These are phyloP conservation scores for Perodicticus potto DNA, from an alignment of 2,797 vertebrate genomes.

Conservation along the genomic window DNA sequence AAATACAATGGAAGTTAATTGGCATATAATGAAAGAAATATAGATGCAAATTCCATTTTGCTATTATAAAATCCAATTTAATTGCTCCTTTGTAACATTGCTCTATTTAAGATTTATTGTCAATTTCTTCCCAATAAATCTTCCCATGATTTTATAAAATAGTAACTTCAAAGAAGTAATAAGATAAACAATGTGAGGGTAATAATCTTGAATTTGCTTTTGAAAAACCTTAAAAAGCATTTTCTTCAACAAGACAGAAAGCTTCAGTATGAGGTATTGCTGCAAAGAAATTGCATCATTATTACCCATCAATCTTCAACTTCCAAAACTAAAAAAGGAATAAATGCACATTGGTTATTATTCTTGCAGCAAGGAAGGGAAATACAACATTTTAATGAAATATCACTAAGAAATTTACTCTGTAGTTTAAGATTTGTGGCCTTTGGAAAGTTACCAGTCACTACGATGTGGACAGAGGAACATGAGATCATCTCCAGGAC, in stretches of 20 bases:
- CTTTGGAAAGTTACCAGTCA: not conserved
- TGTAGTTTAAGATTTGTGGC: not conserved
- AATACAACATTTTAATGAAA: not conserved
- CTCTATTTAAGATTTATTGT: not conserved
- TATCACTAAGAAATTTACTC: not conserved
- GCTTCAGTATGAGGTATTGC: not conserved
- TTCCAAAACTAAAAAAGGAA: not conserved
- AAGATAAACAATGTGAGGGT: not conserved
- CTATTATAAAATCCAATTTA: constrained; percentile 26
- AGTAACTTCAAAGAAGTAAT: not conserved
- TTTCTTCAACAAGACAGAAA: not conserved
- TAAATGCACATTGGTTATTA: not conserved
- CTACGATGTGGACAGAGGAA: not conserved
- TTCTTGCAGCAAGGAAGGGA: not conserved
- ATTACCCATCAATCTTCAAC: not conserved
- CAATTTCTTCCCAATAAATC: not conserved
- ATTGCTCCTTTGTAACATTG: not conserved
- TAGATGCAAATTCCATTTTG: not conserved
- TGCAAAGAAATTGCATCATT: not conserved
- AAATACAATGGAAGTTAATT: not conserved
- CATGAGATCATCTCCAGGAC: not conserved
- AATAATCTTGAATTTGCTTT: not conserved
- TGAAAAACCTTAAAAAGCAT: constrained; percentile 18
- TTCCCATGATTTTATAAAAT: not conserved
- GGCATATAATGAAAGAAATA: not conserved